These are phyloP conservation scores for Fukomys damarensis DNA, from an alignment of 2,113 vertebrate genomes.

Conservation along the genomic window DNA sequence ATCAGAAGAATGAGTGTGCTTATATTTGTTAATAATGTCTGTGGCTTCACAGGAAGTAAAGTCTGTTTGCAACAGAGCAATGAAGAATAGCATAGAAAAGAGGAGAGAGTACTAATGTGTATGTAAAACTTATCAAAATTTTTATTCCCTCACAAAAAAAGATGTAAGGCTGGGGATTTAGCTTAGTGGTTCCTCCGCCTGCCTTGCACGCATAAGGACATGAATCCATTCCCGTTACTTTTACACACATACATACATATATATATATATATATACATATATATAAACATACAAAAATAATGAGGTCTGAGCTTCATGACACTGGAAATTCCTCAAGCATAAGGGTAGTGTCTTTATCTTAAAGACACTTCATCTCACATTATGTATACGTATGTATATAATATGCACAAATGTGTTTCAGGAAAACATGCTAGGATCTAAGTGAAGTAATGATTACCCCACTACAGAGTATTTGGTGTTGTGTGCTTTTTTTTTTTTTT, in stretches of 20 bases:
- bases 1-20: neutral
- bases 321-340: neutral
- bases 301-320: neutral
- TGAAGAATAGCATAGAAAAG: neutral
- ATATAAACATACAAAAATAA: neutral
- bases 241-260: too few relatives aligned
- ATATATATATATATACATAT: too few relatives aligned
- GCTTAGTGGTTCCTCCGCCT: too few relatives aligned
- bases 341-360: neutral
- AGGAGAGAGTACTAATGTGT: neutral
- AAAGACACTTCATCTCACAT: neutral
- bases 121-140: neutral
- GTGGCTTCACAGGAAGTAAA: slow-evolving; percentile 9
- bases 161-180: too few relatives aligned
- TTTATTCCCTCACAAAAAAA: neutral
- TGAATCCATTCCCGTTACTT: too few relatives aligned
- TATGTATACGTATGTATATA: neutral
- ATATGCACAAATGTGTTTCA: neutral
- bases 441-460: neutral
- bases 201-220: too few relatives aligned
- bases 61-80: neutral
- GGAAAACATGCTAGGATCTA: neutral
- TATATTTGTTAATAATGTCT: neutral
- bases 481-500: neutral
- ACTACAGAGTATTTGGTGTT: neutral